Percentiles rank a stretch among this genome's conserved stretches.
phyloP scores from a whole-genome alignment of 1,140 invertebrate genomes.

The Agrypnia vestita region DNA sequence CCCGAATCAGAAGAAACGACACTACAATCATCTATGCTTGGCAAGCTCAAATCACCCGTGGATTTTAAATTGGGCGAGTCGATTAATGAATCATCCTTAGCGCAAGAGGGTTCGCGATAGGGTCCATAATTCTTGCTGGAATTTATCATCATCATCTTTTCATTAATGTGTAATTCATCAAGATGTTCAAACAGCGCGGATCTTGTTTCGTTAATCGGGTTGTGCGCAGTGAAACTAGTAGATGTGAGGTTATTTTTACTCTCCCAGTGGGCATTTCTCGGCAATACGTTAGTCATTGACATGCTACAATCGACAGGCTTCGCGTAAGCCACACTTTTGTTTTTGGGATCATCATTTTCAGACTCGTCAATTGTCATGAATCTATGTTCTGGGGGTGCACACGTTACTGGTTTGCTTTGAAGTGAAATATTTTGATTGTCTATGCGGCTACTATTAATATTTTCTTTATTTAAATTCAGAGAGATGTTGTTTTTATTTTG shows the following conservation, averaged over 20 bases:
- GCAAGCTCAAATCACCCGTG: not conserved
- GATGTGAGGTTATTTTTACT: constrained; percentile 24
- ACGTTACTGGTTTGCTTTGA: not conserved
- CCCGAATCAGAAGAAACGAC: too few species aligned
- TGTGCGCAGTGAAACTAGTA: constrained; percentile 11
- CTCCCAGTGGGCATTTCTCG: constrained; percentile 2
- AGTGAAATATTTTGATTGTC: not conserved
- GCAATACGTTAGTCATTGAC: not conserved
- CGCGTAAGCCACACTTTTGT: not conserved
- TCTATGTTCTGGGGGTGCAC: too few species aligned
- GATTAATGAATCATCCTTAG: not conserved
- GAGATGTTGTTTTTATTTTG: too few species aligned
- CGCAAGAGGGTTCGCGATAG: not conserved
- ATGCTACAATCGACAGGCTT: not conserved
- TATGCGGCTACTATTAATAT: not conserved
- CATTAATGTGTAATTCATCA: constrained; percentile 6
- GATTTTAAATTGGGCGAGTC: not conserved
- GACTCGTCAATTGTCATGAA: too few species aligned
- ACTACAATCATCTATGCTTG: not conserved
- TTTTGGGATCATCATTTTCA: too few species aligned
- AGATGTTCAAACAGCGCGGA: not conserved
- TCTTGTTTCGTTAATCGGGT: constrained; percentile 4
- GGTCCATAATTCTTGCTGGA: not conserved
- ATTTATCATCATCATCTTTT: not conserved
- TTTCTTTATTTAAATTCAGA: too few species aligned